Evolutionary conservation across 2,797 vertebrate species (phyloP).

Genomic region (Sardinella longiceps): DNA sequence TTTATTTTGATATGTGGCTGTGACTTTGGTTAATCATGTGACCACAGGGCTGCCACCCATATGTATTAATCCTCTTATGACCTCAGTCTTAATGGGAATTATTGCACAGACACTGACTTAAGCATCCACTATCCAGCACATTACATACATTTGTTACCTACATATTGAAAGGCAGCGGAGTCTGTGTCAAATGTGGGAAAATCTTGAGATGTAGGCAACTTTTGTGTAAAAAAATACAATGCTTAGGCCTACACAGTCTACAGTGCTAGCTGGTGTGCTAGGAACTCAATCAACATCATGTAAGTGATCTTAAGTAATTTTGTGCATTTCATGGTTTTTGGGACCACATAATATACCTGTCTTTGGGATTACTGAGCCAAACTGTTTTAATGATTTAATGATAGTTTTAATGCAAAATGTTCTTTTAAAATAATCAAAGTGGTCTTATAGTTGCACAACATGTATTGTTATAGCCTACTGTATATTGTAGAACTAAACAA

Average conservation of each 20-base stretch:
- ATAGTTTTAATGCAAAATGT: no score
- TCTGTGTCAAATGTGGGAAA: neutral
- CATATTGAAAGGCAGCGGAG: neutral
- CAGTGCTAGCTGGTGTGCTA: slow-evolving; percentile 6
- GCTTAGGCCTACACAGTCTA: neutral
- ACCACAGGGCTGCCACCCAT: neutral
- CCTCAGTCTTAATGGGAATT: neutral
- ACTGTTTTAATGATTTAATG: neutral
- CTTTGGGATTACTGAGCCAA: neutral
- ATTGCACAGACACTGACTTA: neutral
- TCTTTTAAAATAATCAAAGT: no score
- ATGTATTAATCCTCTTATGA: slow-evolving; percentile 9
- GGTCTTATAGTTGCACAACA: neutral
- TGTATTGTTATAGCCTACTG: neutral
- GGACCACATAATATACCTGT: neutral
- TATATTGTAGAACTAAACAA: neutral
- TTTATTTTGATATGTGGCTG: neutral
- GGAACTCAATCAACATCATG: slow-evolving; percentile 15
- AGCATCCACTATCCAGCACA: neutral
- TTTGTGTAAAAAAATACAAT: neutral
- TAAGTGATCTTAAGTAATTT: slow-evolving; percentile 14
- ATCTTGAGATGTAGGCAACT: neutral
- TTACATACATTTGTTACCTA: neutral
- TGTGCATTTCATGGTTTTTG: neutral
- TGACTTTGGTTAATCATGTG: neutral